A percentile compares a stretch with the other conserved stretches of the same genome.
phyloP scores from a whole-genome alignment of 2,888 invertebrate genomes.

The Calameuta filiformis region DNA sequence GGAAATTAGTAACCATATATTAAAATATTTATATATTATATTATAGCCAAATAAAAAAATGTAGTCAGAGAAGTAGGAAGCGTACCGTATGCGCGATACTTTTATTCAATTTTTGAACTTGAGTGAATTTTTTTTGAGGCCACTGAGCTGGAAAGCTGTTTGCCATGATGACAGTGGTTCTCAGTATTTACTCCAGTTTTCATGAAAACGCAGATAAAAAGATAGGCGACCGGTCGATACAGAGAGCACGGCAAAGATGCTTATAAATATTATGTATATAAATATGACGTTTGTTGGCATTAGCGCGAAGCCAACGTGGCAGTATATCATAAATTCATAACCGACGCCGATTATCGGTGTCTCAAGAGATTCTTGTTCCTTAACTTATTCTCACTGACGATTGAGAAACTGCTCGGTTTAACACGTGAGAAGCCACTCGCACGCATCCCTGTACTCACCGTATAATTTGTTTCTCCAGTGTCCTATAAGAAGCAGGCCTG shows the following conservation, averaged over 20 bases:
- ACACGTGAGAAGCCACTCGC: background rate
- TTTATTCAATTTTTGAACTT: background rate
- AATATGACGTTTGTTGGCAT: background rate
- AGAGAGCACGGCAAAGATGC: background rate
- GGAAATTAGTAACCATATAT: background rate
- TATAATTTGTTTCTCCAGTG: background rate
- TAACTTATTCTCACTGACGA: background rate
- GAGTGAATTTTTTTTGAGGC: background rate
- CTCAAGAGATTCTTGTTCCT: background rate
- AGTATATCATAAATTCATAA: no score
- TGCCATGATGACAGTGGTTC: background rate
- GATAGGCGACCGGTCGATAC: background rate
- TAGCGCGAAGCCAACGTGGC: background rate
- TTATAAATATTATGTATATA: background rate
- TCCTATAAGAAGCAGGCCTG: background rate
- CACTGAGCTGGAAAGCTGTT: background rate
- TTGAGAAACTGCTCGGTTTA: background rate
- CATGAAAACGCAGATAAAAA: background rate
- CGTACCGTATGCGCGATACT: background rate
- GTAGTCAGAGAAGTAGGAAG: background rate
- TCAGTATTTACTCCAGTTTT: background rate
- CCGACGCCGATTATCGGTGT: background rate
- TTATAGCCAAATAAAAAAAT: background rate
- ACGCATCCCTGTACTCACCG: background rate
- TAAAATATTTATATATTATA: background rate